A percentile compares a stretch with the other conserved stretches of the same genome.
Conservation (phyloP, 1,140 invertebrate genomes). For the Orius insidiosus region DNA sequence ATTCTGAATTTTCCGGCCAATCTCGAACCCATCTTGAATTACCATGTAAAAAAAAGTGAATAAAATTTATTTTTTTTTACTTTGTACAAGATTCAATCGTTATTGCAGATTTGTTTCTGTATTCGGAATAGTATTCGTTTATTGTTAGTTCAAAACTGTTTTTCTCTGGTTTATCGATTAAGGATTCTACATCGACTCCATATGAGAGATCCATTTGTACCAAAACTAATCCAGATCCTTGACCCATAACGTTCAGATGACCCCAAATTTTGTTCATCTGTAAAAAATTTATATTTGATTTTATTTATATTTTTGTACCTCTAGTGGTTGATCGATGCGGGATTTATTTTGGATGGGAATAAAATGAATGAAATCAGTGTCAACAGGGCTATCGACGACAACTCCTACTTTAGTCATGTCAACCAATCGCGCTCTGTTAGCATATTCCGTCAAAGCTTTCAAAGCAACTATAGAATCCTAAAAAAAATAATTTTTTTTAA, state of each 20-base stretch:
- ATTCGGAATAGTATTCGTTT: conserved; percentile 27
- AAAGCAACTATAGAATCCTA: conserved; percentile 40
- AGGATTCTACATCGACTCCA: conserved; percentile 35
- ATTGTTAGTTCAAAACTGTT: conserved; percentile 30
- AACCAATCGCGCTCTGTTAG: conserved; percentile 34
- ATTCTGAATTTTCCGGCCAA: conserved; percentile 26
- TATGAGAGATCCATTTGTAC: conserved; percentile 35
- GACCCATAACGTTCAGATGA: conserved; percentile 31
- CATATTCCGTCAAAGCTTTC: conserved; percentile 38
- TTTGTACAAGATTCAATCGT: conserved; percentile 30
- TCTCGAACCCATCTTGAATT: conserved; percentile 24
- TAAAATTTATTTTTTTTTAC: conserved; percentile 19
- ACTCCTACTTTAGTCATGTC: conserved; percentile 37
- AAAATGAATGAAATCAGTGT: conserved; percentile 18
- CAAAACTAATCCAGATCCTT: conserved; percentile 37
- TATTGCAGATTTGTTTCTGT: conserved; percentile 38
- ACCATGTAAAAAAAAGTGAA: background rate
- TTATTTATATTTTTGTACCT: background rate
- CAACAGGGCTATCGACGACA: conserved; percentile 27
- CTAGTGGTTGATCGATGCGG: background rate
- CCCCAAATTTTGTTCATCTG: conserved; percentile 36
- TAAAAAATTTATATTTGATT: conserved; percentile 9
- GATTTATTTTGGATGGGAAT: conserved; percentile 22
- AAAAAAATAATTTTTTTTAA: background rate
- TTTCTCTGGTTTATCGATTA: conserved; percentile 30